phyloP scores from a whole-genome alignment of 2,797 vertebrate species.

The Nyctalus aviator region DNA sequence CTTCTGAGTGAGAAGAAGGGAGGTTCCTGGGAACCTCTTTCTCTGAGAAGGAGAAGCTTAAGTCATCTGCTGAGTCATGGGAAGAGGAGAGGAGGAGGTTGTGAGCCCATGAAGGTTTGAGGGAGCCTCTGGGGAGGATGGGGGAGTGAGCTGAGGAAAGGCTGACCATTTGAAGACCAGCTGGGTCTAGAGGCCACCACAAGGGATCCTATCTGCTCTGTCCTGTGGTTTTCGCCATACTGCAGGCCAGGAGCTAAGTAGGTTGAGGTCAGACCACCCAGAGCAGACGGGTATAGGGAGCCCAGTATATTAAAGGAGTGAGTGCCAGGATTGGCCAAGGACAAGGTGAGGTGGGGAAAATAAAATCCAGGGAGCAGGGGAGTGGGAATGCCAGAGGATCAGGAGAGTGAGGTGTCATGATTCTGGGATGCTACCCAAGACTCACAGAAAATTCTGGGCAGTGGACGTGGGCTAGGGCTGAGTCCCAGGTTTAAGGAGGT shows the following conservation, averaged over 20 bases:
- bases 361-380: neutral
- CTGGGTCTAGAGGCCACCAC: neutral
- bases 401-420: neutral
- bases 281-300: neutral
- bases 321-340: neutral
- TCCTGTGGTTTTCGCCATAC: neutral
- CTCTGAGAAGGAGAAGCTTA: conserved; percentile 45
- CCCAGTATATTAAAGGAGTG: neutral
- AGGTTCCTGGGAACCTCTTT: conserved; percentile 53
- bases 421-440: neutral
- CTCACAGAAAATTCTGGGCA: neutral
- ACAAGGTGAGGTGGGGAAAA: neutral
- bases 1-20: neutral
- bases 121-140: conserved; percentile 37
- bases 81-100: conserved; percentile 64
- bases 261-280: neutral
- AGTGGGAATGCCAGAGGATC: neutral
- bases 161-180: neutral
- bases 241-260: neutral
- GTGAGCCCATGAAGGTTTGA: conserved; percentile 1
- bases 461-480: neutral
- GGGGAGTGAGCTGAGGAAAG: neutral
- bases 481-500: neutral
- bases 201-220: neutral
- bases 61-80: conserved; percentile 79